A percentile compares a stretch with the other conserved stretches of the same genome.
phyloP scores from a whole-genome alignment of 1,140 invertebrate species.

The Globodera rostochiensis region DNA sequence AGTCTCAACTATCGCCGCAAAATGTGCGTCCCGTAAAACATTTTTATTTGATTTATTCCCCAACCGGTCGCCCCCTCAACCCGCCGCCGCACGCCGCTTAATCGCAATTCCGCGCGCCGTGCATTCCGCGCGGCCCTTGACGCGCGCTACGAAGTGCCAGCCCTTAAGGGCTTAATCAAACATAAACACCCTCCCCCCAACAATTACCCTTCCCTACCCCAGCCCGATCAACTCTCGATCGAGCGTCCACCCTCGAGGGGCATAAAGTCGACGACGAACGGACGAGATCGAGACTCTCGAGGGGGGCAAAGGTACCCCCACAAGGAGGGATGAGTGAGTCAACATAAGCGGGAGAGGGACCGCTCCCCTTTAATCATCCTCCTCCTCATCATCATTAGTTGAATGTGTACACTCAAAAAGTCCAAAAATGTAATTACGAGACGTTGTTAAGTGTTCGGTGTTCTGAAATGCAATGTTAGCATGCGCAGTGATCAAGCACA shows the following conservation, averaged over 20 bases:
- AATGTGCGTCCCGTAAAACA: conserved; percentile 4
- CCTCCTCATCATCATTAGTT: not conserved
- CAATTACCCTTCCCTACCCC: not conserved
- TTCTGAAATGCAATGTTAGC: too few relatives aligned
- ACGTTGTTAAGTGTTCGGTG: too few relatives aligned
- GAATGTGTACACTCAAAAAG: not conserved
- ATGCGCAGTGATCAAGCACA: too few relatives aligned
- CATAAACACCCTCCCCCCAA: not conserved
- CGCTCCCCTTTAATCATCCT: not conserved
- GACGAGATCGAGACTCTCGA: not conserved
- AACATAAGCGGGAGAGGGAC: not conserved
- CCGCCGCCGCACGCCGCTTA: not conserved
- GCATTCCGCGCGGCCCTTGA: not conserved
- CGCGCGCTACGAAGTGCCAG: conserved; percentile 2
- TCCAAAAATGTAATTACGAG: not conserved
- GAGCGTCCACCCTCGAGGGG: not conserved
- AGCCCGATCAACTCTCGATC: not conserved
- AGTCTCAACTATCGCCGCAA: conserved; percentile 1
- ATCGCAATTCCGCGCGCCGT: not conserved
- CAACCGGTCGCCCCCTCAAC: not conserved
- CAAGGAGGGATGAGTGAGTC: too few relatives aligned
- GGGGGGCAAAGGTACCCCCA: too few relatives aligned
- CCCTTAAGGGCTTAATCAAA: conserved; percentile 2
- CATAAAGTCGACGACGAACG: not conserved
- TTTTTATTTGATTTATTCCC: conserved; percentile 6